Base-by-base conservation (phyloP, 2,113 vertebrate species). In the Thamnophis sirtalis region DNA sequence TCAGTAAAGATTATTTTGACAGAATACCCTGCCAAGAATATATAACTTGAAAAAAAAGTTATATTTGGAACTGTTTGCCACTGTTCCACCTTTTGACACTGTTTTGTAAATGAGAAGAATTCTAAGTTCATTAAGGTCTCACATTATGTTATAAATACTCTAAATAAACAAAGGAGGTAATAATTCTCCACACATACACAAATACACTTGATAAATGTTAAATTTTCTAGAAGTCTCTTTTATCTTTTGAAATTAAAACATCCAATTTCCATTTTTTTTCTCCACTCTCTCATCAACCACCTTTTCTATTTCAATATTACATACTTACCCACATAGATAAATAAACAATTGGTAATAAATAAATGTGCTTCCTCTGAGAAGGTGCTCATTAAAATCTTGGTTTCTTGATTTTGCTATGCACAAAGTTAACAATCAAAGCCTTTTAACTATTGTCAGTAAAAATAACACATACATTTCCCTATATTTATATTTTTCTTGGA, bases 351-450 rank as follows among this genome's bases (percentile, higher is more conserved):
- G 94, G 94, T 95, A 96, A 93, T 93, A 97, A 97, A 96, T 93
- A 96, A 94, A 95, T 91, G 91, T 96, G 38, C 94, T 97, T 97
- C 95, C 95, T 95, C 94, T 96, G 94, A 95, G 94, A 95, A 96
- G 94, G 94, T 95, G 94, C 55, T 97, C 94, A 97, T 96, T 96
- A 95, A 94, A 90, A 13, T 92, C 94, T 89, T 96, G 95, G 58
- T 56, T 94, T 43, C 28, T 95, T 96, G 92, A 92, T 22, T 63
- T 51, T 86, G 50, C 22, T 93, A 95, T 91, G 93, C 93, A 93
- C 55, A 92, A 60, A 89, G 95, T 58, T 95, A 95, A 96, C 94
- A 92, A 89, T 88, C 80, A 90, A 73, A 93, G 80, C 56, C 86
- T 84, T 95, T 93, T 91, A 91, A 91, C 92, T 93, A 89, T 91